Percentiles rank a stretch among this genome's conserved stretches.
These are phyloP conservation scores for Glaucidium brasilianum DNA, from an alignment of 2,113 vertebrate species.

Conservation along the genomic window DNA sequence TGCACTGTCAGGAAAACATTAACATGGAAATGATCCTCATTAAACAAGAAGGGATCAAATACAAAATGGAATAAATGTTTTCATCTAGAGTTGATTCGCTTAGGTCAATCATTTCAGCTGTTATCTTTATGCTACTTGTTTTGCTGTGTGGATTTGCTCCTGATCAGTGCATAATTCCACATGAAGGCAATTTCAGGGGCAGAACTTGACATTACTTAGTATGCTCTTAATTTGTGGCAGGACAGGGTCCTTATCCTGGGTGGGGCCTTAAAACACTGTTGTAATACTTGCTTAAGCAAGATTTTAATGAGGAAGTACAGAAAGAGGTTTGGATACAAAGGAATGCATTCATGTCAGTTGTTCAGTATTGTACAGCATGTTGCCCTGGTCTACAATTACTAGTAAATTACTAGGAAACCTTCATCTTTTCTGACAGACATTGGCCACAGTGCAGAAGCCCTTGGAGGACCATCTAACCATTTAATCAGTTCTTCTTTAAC, in stretches of 20 bases:
- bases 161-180: not conserved
- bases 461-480: not conserved
- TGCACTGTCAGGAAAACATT: not conserved
- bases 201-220: not conserved
- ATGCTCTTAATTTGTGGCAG: not conserved
- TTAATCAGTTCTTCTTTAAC: not conserved
- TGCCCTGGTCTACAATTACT: not conserved
- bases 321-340: not conserved
- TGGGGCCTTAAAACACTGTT: not conserved
- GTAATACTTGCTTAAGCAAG: not conserved
- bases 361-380: not conserved
- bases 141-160: not conserved
- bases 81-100: not conserved
- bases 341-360: not conserved
- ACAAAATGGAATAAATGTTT: not conserved
- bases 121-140: not conserved
- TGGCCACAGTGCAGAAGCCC: not conserved
- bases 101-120: not conserved
- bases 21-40: not conserved
- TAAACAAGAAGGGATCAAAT: not conserved
- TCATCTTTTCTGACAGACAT: not conserved
- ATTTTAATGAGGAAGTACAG: not conserved
- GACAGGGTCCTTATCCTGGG: not conserved
- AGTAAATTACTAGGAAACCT: not conserved
- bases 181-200: not conserved